Evolutionary conservation across 2,888 invertebrate genomes (phyloP).

Genomic region (Scrobipalpa costella): DNA sequence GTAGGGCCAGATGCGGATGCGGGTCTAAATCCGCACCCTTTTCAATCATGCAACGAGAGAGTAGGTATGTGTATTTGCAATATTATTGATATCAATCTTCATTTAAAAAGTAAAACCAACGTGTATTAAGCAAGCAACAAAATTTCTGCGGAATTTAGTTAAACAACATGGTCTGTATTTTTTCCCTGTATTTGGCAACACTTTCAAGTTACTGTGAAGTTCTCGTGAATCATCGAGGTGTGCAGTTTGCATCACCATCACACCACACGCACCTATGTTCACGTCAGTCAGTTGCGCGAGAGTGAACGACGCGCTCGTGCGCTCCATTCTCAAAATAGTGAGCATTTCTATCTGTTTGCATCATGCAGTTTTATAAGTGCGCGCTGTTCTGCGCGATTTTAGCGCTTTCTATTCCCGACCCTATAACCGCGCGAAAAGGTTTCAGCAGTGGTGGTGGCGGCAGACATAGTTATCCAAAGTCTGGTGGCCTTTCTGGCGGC

Average conservation of each 20-base stretch:
- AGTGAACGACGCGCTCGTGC: slow-evolving; percentile 31
- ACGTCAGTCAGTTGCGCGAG: slow-evolving; percentile 41
- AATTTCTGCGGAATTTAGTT: too few species aligned
- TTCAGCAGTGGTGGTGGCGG: slow-evolving; percentile 40
- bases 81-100: too few species aligned
- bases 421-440: slow-evolving; percentile 43
- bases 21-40: too few species aligned
- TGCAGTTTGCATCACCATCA: background rate
- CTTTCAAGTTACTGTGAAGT: background rate
- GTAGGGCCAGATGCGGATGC: too few species aligned
- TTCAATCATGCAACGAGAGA: too few species aligned
- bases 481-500: slow-evolving; percentile 44
- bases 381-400: slow-evolving; percentile 53
- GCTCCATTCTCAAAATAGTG: slow-evolving; percentile 30
- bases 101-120: too few species aligned
- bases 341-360: slow-evolving; percentile 34
- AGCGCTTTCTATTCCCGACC: slow-evolving; percentile 47
- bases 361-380: slow-evolving; percentile 50
- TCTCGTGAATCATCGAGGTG: slow-evolving; percentile 8
- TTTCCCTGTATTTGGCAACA: background rate
- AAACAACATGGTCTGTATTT: background rate
- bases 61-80: too few species aligned
- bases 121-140: too few species aligned
- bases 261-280: slow-evolving; percentile 19
- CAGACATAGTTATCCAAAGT: slow-evolving; percentile 44